Conservation (phyloP, 1,140 invertebrate species). For the Monomorium pharaonis region DNA sequence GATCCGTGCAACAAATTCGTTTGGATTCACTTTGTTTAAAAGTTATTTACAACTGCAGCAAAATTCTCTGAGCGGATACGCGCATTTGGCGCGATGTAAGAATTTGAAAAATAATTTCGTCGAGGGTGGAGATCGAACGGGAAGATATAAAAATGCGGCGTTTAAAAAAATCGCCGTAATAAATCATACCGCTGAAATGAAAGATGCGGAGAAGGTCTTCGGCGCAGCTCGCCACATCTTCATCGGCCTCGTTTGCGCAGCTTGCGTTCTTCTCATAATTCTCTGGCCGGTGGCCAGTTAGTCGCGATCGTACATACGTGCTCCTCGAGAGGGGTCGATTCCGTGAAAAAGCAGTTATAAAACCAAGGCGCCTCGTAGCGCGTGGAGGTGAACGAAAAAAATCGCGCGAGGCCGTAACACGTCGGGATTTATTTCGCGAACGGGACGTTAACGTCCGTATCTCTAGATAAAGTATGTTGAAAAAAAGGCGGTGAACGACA, state of each 20-base stretch:
- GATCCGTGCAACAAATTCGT: too few relatives aligned
- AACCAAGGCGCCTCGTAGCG: slow-evolving; percentile 20
- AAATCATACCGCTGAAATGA: slow-evolving; percentile 29
- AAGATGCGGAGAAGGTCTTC: slow-evolving; percentile 44
- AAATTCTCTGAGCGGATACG: neutral
- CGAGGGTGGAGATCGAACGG: neutral
- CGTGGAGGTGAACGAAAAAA: neutral
- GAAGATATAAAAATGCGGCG: neutral
- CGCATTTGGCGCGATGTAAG: neutral
- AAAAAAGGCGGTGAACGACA: slow-evolving; percentile 34
- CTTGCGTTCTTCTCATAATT: slow-evolving; percentile 52
- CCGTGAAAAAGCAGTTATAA: slow-evolving; percentile 52
- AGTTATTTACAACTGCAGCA: neutral
- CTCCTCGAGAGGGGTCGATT: slow-evolving; percentile 35
- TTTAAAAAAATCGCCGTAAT: slow-evolving; percentile 6
- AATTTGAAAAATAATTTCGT: neutral
- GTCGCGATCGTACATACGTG: slow-evolving; percentile 32
- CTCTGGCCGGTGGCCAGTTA: slow-evolving; percentile 37
- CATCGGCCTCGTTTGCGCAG: slow-evolving; percentile 56
- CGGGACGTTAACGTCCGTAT: slow-evolving; percentile 45
- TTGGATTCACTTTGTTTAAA: too few relatives aligned
- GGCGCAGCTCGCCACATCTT: slow-evolving; percentile 39
- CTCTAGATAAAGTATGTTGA: slow-evolving; percentile 36
- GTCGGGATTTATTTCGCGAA: slow-evolving; percentile 47
- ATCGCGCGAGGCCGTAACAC: slow-evolving; percentile 33